Evolutionary conservation across 2,888 invertebrate genomes (phyloP).

Genomic region (Tetheella fluctuosa): DNA sequence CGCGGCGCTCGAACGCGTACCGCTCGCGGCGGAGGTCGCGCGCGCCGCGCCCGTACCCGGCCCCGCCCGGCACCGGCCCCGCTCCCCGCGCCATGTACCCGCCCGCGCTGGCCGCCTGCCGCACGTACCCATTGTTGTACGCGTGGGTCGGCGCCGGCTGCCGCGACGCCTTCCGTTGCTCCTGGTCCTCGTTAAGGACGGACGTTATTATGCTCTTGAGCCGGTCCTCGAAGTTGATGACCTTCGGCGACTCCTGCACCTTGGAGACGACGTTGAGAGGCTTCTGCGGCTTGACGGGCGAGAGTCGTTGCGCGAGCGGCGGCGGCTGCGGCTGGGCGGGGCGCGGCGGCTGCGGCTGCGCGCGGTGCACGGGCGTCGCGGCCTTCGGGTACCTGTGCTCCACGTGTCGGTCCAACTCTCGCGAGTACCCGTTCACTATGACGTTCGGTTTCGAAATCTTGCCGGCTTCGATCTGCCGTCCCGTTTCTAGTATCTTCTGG

Average conservation of each 20-base stretch:
- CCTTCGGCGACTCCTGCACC: slow-evolving; percentile 89
- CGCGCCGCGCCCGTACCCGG: slow-evolving; percentile 35
- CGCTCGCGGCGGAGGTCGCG: slow-evolving; percentile 63
- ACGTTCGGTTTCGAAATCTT: slow-evolving; percentile 83
- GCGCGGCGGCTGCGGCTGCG: slow-evolving; percentile 52
- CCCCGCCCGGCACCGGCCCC: slow-evolving; percentile 23
- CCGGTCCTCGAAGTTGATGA: slow-evolving; percentile 94
- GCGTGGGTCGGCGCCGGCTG: slow-evolving; percentile 50
- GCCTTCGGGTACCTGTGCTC: slow-evolving; percentile 47
- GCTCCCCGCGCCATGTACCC: slow-evolving; percentile 20
- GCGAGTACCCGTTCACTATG: slow-evolving; percentile 70
- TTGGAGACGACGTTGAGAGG: slow-evolving; percentile 76
- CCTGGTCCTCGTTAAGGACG: slow-evolving; percentile 93
- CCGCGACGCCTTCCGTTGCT: slow-evolving; percentile 60
- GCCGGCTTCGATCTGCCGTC: slow-evolving; percentile 94
- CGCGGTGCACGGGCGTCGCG: slow-evolving; percentile 49
- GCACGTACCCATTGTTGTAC: slow-evolving; percentile 63
- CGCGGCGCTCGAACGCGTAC: slow-evolving; percentile 67
- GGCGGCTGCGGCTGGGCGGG: slow-evolving; percentile 36
- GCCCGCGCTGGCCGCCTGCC: slow-evolving; percentile 36
- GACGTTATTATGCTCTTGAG: slow-evolving; percentile 94
- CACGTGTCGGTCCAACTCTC: slow-evolving; percentile 60
- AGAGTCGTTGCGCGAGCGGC: slow-evolving; percentile 53
- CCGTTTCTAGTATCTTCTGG: slow-evolving; percentile 95
- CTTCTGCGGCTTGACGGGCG: slow-evolving; percentile 70